Base-by-base conservation (phyloP, 2,797 vertebrate species). In the Meda fulgida region DNA sequence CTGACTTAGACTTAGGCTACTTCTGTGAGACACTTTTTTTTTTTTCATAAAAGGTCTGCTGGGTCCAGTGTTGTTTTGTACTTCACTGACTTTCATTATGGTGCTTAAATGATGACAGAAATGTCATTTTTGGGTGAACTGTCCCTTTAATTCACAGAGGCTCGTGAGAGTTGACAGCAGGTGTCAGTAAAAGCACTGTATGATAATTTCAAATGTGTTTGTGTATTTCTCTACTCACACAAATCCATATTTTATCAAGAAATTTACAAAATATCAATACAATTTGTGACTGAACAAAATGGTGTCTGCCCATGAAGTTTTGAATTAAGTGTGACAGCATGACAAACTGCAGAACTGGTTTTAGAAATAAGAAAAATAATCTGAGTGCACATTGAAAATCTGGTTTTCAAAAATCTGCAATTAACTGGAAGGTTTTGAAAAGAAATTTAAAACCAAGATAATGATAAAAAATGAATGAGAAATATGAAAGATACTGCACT, bases 151-250 rank as follows among this genome's bases (percentile, higher is more conserved):
- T 19, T 26, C 26, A 83, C 71, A 78, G 53, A 81, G 38, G 31
- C 76, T 63, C 7, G 4, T 31, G n/a, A 80, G 73, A 72, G 40
- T 34, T 75, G 72, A 85, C 88, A 88, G 87, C 87, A 89, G 88
- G 84, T 91, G 87, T 89, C 89, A 89, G 85, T 88, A 89, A 85
- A 89, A 58, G 65, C 71, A 85, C 83, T 84, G 46, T 60, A 75
- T 78, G 29, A 34, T n/a, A 58, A 26, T 26, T 65, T 65, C 6
- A 34, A 73, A 81, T 71, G 29, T 48, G 38, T 78, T 66, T 77
- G 55, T 46, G 66, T 46, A 51, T 43, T 84, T 60, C 38, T 82
- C n/a, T 34, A 67, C 7, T 26, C 73, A 78, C 73, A 73, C 55
- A 72, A 66, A 67, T 34, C 26, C 14, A 40, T 23, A 38, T 66